Conservation (phyloP, 53 echinoderm and acorn worm species). For the Zoroaster sp. region DNA sequence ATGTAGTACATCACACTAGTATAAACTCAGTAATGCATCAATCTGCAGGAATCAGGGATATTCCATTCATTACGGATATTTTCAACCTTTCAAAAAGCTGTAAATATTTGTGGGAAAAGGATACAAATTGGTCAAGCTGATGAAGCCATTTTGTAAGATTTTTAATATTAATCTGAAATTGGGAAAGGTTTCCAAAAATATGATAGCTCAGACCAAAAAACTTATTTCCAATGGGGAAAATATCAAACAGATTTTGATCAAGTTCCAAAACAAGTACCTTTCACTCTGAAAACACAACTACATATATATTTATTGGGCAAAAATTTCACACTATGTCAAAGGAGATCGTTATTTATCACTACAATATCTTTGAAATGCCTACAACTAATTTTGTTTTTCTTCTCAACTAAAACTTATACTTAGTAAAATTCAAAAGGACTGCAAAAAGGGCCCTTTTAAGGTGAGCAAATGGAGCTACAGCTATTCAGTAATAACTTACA, state of each 20-base stretch:
- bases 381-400: background rate
- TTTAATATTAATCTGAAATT: too few relatives aligned
- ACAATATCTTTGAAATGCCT: background rate
- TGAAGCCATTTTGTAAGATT: too few relatives aligned
- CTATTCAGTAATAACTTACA: background rate
- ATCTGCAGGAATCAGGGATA: too few relatives aligned
- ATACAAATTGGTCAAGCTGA: too few relatives aligned
- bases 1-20: too few relatives aligned
- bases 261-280: background rate
- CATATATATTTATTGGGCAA: background rate
- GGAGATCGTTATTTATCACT: background rate
- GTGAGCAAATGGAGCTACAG: constrained; percentile 18
- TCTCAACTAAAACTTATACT: background rate
- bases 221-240: background rate
- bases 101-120: too few relatives aligned
- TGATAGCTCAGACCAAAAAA: background rate
- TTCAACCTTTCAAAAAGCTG: too few relatives aligned
- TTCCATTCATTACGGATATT: too few relatives aligned
- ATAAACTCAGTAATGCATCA: too few relatives aligned
- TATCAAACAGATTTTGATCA: background rate
- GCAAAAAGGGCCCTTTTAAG: constrained; percentile 15
- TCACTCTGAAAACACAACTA: too few relatives aligned
- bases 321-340: background rate
- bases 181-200: background rate
- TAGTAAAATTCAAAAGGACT: background rate